Evolutionary conservation across 1,140 invertebrate species (phyloP).

Genomic region (Dendroctonus ponderosae): DNA sequence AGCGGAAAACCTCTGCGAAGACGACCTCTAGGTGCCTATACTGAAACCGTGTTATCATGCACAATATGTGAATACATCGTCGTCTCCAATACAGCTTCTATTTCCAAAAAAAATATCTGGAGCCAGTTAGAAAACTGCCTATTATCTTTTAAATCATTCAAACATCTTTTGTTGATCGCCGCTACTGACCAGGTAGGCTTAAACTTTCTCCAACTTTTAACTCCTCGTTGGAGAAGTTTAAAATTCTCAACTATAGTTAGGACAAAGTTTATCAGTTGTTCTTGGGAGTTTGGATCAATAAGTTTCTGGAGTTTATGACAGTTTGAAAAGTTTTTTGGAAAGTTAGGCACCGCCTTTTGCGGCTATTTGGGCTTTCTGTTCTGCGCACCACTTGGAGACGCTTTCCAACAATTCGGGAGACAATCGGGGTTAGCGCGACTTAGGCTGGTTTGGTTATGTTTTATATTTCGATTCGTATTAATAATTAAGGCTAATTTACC

Average conservation of each 20-base stretch:
- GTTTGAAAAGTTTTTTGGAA: constrained; percentile 47
- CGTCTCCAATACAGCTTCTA: not conserved
- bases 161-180: not conserved
- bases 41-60: constrained; percentile 13
- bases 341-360: constrained; percentile 42
- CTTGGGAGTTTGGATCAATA: constrained; percentile 36
- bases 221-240: constrained; percentile 22
- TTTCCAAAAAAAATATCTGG: too few relatives aligned
- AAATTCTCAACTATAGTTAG: constrained; percentile 38
- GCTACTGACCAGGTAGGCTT: constrained; percentile 34
- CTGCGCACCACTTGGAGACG: constrained; percentile 40
- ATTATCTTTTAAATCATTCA: too few relatives aligned
- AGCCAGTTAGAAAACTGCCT: too few relatives aligned
- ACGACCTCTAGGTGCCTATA: constrained; percentile 29
- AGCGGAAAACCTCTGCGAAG: constrained; percentile 27
- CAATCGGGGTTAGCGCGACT: constrained; percentile 31
- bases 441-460: constrained; percentile 16
- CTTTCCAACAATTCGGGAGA: constrained; percentile 31
- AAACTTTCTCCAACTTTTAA: constrained; percentile 28
- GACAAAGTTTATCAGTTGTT: constrained; percentile 38
- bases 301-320: constrained; percentile 45
- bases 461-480: constrained; percentile 1
- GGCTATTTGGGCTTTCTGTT: constrained; percentile 39
- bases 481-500: not conserved
- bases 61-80: constrained; percentile 5